phyloP scores from a whole-genome alignment of 2,113 vertebrate genomes.

The Himantopus leucocephalus region DNA sequence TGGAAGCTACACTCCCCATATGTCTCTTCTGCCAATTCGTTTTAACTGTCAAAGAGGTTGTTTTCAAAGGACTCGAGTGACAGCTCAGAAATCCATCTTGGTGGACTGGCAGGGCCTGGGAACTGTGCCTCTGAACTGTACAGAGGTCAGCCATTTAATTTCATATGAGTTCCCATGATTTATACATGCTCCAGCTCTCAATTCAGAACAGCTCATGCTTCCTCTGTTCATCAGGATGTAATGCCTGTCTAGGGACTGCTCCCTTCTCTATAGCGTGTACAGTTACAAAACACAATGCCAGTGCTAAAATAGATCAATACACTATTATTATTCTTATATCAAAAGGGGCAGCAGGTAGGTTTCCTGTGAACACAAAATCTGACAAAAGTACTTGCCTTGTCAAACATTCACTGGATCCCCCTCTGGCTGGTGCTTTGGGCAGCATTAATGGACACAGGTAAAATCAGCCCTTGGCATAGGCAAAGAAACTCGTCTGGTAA shows the following conservation, averaged over 20 bases:
- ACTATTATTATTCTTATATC: background rate
- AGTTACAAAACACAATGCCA: background rate
- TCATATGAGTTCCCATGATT: slow-evolving; percentile 20
- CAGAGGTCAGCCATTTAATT: slow-evolving; percentile 49
- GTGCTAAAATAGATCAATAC: background rate
- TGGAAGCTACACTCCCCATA: background rate
- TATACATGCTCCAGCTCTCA: background rate
- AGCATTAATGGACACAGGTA: background rate
- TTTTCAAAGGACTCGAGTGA: slow-evolving; percentile 26
- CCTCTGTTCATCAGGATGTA: background rate
- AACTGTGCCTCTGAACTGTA: slow-evolving; percentile 21
- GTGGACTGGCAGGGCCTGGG: slow-evolving; percentile 46
- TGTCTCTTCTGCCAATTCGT: slow-evolving; percentile 10
- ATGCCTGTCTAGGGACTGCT: background rate
- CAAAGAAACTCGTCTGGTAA: background rate
- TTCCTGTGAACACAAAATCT: background rate
- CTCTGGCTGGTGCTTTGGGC: background rate
- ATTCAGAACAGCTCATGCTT: background rate
- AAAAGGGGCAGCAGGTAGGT: background rate
- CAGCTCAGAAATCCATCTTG: slow-evolving; percentile 50
- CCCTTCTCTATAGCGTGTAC: rapidly evolving
- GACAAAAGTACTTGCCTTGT: background rate
- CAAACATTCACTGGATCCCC: rapidly evolving
- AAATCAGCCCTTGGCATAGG: background rate
- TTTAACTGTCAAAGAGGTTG: slow-evolving; percentile 54